A percentile compares a stretch with the other conserved stretches of the same genome.
Evolutionary conservation across 2,888 invertebrate genomes (phyloP).

Genomic region (Aphidoletes aphidimyza): DNA sequence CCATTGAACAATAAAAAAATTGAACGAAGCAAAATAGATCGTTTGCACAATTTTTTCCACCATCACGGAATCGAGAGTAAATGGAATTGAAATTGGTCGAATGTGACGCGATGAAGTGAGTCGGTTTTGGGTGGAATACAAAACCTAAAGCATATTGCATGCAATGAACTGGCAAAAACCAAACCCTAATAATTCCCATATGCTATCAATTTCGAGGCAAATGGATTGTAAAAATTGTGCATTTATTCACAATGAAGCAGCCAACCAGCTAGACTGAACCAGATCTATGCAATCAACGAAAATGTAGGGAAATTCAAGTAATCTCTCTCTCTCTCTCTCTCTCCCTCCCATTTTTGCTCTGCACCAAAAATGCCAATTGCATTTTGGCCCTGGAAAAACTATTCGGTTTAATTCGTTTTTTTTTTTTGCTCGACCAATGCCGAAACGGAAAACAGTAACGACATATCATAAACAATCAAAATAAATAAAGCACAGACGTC

Average conservation of each 20-base stretch:
- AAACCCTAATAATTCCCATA: constrained; percentile 39
- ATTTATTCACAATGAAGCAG: background rate
- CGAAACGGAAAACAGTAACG: constrained; percentile 45
- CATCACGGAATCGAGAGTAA: constrained; percentile 8
- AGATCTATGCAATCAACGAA: constrained; percentile 30
- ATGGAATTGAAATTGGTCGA: background rate
- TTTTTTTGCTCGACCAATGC: background rate
- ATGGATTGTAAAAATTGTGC: constrained; percentile 54
- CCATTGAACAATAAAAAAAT: background rate
- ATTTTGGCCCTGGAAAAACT: background rate
- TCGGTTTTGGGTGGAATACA: too few relatives aligned
- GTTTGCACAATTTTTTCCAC: background rate
- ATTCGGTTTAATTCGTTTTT: too few relatives aligned
- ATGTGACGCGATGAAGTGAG: too few relatives aligned
- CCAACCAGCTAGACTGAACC: background rate
- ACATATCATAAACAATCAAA: constrained; percentile 49
- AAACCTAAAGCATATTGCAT: constrained; percentile 2
- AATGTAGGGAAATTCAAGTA: background rate
- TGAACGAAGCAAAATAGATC: too few relatives aligned
- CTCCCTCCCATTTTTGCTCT: too few relatives aligned
- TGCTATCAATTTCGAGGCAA: constrained; percentile 43
- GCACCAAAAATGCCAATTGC: background rate
- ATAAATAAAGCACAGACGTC: constrained; percentile 49
- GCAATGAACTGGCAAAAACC: constrained; percentile 44
- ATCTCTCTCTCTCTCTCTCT: too few relatives aligned